Evolutionary conservation across 2,113 vertebrate species (phyloP).

Genomic region (Syrrhaptes paradoxus): DNA sequence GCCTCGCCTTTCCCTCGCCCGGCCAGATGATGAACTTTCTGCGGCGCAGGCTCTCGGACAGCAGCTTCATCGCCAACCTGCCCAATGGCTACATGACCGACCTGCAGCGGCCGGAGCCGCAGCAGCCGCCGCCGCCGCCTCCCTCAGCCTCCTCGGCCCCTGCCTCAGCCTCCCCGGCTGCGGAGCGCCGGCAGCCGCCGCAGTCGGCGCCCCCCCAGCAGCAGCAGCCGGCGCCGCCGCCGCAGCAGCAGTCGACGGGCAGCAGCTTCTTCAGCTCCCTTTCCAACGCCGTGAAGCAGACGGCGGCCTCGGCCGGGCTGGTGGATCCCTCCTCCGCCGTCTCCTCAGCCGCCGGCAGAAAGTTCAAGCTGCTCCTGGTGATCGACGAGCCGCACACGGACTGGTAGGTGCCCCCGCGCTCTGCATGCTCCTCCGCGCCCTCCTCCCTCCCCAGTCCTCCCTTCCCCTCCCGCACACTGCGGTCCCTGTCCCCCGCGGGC

Average conservation of each 20-base stretch:
- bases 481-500: background rate
- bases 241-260: constrained; percentile 69
- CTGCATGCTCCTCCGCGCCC: background rate
- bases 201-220: constrained; percentile 60
- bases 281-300: constrained; percentile 94
- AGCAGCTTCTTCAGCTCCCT: constrained; percentile 95
- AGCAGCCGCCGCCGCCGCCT: constrained; percentile 68
- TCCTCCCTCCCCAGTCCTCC: background rate
- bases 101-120: constrained; percentile 87
- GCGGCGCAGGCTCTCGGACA: constrained; percentile 93
- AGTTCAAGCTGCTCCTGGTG: constrained; percentile 92
- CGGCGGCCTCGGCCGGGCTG: constrained; percentile 86
- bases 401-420: constrained; percentile 81
- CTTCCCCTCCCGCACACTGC: background rate
- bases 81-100: constrained; percentile 97
- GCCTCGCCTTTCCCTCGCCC: background rate
- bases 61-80: constrained; percentile 96
- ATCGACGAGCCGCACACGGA: constrained; percentile 92
- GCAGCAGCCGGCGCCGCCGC: constrained; percentile 10
- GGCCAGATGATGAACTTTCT: constrained; percentile 93
- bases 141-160: constrained; percentile 37
- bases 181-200: constrained; percentile 58
- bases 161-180: constrained; percentile 60
- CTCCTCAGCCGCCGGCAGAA: constrained; percentile 64
- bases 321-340: constrained; percentile 80